Evolutionary conservation across 2,797 vertebrate species (phyloP).

Genomic region (Labroides dimidiatus): DNA sequence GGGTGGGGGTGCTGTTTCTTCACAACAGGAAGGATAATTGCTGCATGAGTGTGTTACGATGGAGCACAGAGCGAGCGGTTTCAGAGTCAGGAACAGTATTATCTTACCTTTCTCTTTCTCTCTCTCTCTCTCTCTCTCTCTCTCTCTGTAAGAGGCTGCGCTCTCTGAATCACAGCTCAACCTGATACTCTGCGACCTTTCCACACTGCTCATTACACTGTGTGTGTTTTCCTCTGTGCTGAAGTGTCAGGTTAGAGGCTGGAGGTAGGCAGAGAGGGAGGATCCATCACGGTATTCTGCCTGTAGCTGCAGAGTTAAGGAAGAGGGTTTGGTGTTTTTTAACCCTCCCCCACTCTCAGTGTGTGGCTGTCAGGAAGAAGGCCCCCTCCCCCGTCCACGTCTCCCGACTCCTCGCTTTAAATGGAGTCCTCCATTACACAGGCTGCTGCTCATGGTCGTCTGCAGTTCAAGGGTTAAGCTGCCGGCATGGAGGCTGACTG

Average conservation of each 20-base stretch:
- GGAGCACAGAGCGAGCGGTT: slow-evolving; percentile 3
- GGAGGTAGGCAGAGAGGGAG: slow-evolving; percentile 30
- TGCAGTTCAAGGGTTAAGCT: slow-evolving; percentile 66
- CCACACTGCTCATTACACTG: slow-evolving; percentile 5
- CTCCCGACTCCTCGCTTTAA: slow-evolving; percentile 65
- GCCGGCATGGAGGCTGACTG: slow-evolving; percentile 30
- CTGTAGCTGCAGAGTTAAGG: slow-evolving; percentile 50
- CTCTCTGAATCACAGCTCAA: slow-evolving; percentile 15
- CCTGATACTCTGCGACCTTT: slow-evolving; percentile 19
- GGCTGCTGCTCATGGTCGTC: slow-evolving; percentile 49
- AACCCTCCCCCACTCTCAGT: slow-evolving; percentile 73
- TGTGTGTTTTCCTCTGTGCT: slow-evolving; percentile 1
- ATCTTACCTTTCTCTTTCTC: slow-evolving; percentile 41
- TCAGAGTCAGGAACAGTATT: slow-evolving; percentile 23
- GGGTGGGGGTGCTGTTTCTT: slow-evolving; percentile 37
- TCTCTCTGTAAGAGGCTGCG: slow-evolving; percentile 19
- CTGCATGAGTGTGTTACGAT: slow-evolving; percentile 42
- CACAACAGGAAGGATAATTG: slow-evolving; percentile 31
- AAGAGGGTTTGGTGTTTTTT: slow-evolving; percentile 61
- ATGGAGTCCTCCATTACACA: slow-evolving; percentile 73
- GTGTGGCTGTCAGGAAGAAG: slow-evolving; percentile 70
- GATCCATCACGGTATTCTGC: slow-evolving; percentile 57
- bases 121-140: slow-evolving; percentile 27
- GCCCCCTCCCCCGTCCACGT: slow-evolving; percentile 70
- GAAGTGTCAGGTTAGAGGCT: not conserved